A percentile compares a stretch with the other conserved stretches of the same genome.
Conservation (phyloP, 2,797 vertebrate species). For the Enteromius mattozi region DNA sequence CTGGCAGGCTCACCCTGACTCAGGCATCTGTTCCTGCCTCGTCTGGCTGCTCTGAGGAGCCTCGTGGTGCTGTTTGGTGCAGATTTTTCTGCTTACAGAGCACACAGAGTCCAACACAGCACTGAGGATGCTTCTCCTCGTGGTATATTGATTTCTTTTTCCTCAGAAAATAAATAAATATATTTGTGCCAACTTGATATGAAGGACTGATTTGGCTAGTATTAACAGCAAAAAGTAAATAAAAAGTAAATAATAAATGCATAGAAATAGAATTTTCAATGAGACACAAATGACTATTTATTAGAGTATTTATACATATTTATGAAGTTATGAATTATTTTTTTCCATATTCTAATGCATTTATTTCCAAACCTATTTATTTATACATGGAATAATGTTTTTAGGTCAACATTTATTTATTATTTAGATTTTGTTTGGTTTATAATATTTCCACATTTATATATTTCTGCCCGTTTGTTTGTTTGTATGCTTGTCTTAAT, state of each 20-base stretch:
- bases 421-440: neutral
- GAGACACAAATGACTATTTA: neutral
- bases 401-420: neutral
- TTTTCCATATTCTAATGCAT: neutral
- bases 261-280: neutral
- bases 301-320: neutral
- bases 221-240: neutral
- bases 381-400: neutral
- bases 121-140: neutral
- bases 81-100: slow-evolving; percentile 36
- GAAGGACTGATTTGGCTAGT: too few species aligned
- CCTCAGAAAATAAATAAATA: neutral
- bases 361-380: neutral
- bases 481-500: neutral
- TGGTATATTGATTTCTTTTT: neutral
- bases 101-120: neutral
- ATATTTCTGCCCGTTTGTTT: neutral
- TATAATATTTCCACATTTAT: neutral
- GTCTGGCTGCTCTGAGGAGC: slow-evolving; percentile 24
- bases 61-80: slow-evolving; percentile 24
- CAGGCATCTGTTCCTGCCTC: slow-evolving; percentile 27
- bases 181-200: neutral
- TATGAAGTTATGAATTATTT: neutral
- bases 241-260: neutral
- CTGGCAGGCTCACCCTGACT: slow-evolving; percentile 22